Evolutionary conservation across 2,797 vertebrate genomes (phyloP).

Genomic region (Acridotheres tristis): DNA sequence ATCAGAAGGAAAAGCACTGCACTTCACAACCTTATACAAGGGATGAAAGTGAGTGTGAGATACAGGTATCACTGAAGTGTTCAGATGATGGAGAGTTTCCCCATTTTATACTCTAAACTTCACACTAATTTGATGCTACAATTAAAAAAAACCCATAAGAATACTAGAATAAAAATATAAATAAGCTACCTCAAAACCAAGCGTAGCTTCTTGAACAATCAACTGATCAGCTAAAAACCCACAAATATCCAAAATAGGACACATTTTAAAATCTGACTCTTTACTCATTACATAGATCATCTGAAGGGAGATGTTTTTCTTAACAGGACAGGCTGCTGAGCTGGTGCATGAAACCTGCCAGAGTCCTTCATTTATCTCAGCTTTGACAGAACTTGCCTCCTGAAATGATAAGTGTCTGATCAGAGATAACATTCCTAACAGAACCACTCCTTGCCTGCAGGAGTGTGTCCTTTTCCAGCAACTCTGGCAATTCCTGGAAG

Average conservation of each 20-base stretch:
- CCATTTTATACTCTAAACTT: background rate
- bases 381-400: background rate
- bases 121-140: background rate
- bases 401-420: background rate
- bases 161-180: background rate
- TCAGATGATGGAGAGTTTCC: background rate
- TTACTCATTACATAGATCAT: background rate
- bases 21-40: background rate
- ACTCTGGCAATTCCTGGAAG: background rate
- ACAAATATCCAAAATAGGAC: conserved; percentile 56
- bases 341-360: conserved; percentile 28
- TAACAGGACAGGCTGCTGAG: conserved; percentile 12
- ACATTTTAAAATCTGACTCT: conserved; percentile 1
- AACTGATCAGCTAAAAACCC: background rate
- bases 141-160: background rate
- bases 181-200: background rate
- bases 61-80: background rate
- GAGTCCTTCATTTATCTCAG: background rate
- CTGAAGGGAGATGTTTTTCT: conserved; percentile 14
- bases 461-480: background rate
- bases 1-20: background rate
- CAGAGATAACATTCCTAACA: background rate
- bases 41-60: background rate
- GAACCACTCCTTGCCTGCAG: background rate
- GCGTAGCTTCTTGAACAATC: background rate